Percentiles rank a stretch among this genome's conserved stretches.
Evolutionary conservation across 2,113 vertebrate species (phyloP).

Genomic region (Elgaria multicarinata): DNA sequence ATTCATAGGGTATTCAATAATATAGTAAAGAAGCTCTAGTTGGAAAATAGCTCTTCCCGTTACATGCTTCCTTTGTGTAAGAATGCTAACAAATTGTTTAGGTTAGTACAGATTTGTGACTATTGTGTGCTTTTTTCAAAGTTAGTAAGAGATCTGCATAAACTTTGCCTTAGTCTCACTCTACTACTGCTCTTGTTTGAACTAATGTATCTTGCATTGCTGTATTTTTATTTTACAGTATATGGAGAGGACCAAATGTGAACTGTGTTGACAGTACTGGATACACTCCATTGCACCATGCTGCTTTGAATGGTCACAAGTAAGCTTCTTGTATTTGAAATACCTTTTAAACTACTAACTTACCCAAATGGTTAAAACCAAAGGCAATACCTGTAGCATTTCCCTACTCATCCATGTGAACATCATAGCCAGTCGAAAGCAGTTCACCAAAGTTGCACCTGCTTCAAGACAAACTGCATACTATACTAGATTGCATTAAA

Average conservation of each 20-base stretch:
- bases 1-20: neutral
- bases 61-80: neutral
- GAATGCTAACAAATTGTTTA: neutral
- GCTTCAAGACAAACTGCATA: conserved; percentile 49
- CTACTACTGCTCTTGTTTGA: conserved; percentile 6
- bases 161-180: neutral
- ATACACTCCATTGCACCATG: conserved; percentile 96
- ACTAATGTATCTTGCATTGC: conserved; percentile 36
- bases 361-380: neutral
- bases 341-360: fast-evolving
- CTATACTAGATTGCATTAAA: neutral
- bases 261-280: conserved; percentile 98
- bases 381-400: neutral
- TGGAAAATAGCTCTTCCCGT: neutral
- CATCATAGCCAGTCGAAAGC: neutral
- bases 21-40: neutral
- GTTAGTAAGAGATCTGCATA: neutral
- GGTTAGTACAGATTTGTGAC: neutral
- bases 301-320: conserved; percentile 96
- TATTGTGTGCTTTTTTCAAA: neutral
- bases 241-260: conserved; percentile 98
- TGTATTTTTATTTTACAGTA: conserved; percentile 78
- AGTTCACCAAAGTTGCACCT: conserved; percentile 51
- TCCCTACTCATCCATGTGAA: neutral
- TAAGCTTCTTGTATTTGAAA: conserved; percentile 67